These are phyloP conservation scores for Tinamus major DNA, from an alignment of 2,797 vertebrate species.

Conservation along the genomic window DNA sequence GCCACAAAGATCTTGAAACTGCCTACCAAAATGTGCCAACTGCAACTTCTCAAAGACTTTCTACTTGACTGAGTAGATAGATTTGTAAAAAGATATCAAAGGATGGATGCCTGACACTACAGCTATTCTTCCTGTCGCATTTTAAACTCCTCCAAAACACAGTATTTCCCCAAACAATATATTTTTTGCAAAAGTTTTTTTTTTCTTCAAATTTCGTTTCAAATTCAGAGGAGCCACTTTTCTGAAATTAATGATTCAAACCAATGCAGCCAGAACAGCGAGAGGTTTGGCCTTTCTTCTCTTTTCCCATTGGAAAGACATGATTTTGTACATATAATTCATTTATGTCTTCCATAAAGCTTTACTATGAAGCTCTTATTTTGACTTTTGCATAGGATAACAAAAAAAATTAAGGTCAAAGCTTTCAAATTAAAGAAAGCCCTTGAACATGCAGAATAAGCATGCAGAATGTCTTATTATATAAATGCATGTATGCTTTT, in stretches of 20 bases:
- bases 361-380: background rate
- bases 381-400: background rate
- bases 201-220: background rate
- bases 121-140: background rate
- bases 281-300: background rate
- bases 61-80: background rate
- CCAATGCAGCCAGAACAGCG: background rate
- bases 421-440: background rate
- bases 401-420: background rate
- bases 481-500: background rate
- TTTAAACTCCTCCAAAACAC: background rate
- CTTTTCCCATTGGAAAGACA: background rate
- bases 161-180: background rate
- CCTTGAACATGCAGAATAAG: background rate
- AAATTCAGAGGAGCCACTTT: background rate
- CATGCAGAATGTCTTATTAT: background rate
- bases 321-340: background rate
- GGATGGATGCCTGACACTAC: background rate
- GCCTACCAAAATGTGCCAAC: background rate
- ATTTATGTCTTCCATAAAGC: background rate
- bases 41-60: background rate
- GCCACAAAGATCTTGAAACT: background rate
- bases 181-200: background rate
- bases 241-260: background rate
- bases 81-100: background rate